Conservation (phyloP, 2,113 vertebrate species). For the Tragulus kanchil region DNA sequence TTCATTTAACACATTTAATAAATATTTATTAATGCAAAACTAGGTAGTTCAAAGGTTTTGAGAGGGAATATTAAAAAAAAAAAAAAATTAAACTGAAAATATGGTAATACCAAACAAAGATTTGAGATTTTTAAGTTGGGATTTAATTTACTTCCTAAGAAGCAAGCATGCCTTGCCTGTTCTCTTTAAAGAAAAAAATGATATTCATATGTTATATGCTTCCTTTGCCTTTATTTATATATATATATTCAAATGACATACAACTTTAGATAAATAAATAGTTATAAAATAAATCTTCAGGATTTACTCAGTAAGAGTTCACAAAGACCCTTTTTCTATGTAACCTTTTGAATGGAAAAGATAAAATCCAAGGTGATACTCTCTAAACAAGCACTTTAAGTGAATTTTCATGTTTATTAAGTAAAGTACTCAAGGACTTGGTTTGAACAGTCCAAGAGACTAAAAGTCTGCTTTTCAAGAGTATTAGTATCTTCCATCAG, state of each 20-base stretch:
- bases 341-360: constrained; percentile 41
- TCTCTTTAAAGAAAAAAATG: constrained; percentile 28
- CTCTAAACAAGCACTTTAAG: not conserved
- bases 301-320: constrained; percentile 52
- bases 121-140: constrained; percentile 29
- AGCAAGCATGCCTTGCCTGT: not conserved
- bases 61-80: not conserved
- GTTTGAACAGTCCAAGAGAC: constrained; percentile 80
- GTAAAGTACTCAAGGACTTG: constrained; percentile 80
- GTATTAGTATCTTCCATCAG: constrained; percentile 64
- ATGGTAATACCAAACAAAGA: constrained; percentile 34
- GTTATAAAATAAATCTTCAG: constrained; percentile 59
- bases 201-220: constrained; percentile 23
- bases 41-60: constrained; percentile 51
- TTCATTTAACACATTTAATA: constrained; percentile 52
- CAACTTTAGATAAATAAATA: constrained; percentile 49
- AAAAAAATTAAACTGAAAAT: constrained; percentile 52
- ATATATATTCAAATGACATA: not conserved
- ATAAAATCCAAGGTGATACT: constrained; percentile 45
- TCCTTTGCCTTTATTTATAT: not conserved
- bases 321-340: constrained; percentile 47
- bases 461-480: constrained; percentile 77
- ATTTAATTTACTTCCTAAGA: constrained; percentile 68
- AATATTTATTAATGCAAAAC: constrained; percentile 57
- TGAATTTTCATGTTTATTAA: constrained; percentile 58